Percentiles rank a stretch among this genome's conserved stretches.
These are phyloP conservation scores for Solea senegalensis DNA, from an alignment of 2,113 vertebrate genomes.

Conservation along the genomic window DNA sequence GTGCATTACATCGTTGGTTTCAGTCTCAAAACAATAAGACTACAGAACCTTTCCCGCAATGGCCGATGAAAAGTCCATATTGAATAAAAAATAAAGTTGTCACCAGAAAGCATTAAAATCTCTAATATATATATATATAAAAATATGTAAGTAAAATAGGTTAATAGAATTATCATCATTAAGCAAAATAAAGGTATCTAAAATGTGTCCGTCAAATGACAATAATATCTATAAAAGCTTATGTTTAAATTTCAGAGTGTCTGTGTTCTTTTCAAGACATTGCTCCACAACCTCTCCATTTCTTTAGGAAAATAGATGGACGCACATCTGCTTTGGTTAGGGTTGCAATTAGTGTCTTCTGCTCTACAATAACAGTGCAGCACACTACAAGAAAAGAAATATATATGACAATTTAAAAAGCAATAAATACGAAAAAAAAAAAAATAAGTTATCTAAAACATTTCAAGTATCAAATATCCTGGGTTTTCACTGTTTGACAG, in stretches of 20 bases:
- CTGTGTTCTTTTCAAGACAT: constrained; percentile 19
- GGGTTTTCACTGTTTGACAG: constrained; percentile 34
- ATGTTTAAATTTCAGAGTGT: constrained; percentile 18
- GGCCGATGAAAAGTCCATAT: constrained; percentile 17
- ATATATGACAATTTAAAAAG: constrained; percentile 50
- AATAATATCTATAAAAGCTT: constrained; percentile 6
- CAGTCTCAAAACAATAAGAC: constrained; percentile 21
- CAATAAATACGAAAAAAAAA: constrained; percentile 76
- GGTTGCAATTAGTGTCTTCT: constrained; percentile 6
- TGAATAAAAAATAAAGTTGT: constrained; percentile 36
- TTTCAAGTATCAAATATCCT: constrained; percentile 77
- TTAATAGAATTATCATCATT: constrained; percentile 47
- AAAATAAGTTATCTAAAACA: constrained; percentile 73
- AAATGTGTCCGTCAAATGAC: constrained; percentile 26
- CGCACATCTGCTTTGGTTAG: constrained; percentile 7
- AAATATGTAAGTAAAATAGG: constrained; percentile 60
- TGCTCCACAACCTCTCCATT: constrained; percentile 17
- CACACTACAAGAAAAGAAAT: constrained; percentile 48
- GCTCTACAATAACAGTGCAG: background rate
- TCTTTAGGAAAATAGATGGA: constrained; percentile 9
- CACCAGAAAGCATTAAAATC: constrained; percentile 45
- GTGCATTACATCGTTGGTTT: constrained; percentile 14
- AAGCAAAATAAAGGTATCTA: constrained; percentile 37
- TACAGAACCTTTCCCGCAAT: constrained; percentile 22
- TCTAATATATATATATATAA: constrained; percentile 57